Percentiles rank a stretch among this genome's conserved stretches.
Conservation (phyloP, 2,888 invertebrate genomes). For the Drosophila koepferae region DNA sequence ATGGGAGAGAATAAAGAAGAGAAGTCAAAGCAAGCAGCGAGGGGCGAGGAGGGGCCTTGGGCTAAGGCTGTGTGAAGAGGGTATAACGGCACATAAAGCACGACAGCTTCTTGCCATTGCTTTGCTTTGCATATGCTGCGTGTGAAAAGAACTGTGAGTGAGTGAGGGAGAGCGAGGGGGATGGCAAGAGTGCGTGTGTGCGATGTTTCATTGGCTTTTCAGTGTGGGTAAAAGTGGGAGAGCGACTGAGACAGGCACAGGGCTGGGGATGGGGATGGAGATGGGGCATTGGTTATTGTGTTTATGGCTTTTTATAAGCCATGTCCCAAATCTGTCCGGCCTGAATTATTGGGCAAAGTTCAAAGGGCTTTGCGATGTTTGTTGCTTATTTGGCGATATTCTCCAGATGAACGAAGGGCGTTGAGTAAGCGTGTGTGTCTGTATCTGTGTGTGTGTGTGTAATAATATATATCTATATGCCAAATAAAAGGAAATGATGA, state of each 20-base stretch:
- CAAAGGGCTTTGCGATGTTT: constrained; percentile 56
- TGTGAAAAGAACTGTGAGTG: constrained; percentile 14
- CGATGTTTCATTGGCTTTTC: constrained; percentile 23
- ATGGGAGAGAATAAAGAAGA: constrained; percentile 19
- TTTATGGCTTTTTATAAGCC: constrained; percentile 68
- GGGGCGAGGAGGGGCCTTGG: not conserved
- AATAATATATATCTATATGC: not conserved
- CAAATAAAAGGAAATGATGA: constrained; percentile 10
- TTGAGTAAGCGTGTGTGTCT: not conserved
- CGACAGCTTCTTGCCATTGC: constrained; percentile 56
- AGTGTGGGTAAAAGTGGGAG: constrained; percentile 3
- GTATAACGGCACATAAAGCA: constrained; percentile 55
- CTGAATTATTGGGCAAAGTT: constrained; percentile 72
- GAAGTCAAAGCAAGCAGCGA: not conserved
- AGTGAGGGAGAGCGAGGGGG: not conserved
- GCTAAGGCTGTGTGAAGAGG: constrained; percentile 26
- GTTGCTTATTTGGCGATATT: constrained; percentile 41
- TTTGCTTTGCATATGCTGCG: constrained; percentile 58
- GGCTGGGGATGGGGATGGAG: constrained; percentile 8
- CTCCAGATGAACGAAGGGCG: constrained; percentile 1
- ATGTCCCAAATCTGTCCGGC: constrained; percentile 60
- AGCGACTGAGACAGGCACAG: constrained; percentile 1
- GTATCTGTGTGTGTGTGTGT: not conserved
- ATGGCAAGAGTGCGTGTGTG: constrained; percentile 10
- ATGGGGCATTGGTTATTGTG: constrained; percentile 55